Evolutionary conservation across 2,888 invertebrate species (phyloP), one percentile per base, ranked within the genome.

Genomic region (Drosophila nr. perissopoda): DNA sequence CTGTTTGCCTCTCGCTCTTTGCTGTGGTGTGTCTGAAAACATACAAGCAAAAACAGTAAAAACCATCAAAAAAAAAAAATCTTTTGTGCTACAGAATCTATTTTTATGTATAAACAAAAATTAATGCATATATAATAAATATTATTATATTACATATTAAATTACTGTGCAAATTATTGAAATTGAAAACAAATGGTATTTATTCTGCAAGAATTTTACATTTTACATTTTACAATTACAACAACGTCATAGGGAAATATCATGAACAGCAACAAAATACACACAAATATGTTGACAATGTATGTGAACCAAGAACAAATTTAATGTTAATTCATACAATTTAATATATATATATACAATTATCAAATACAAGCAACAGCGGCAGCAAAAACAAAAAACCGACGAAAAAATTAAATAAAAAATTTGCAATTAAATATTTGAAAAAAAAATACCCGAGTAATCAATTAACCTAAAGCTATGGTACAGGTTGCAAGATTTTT

Each of bases 1-100:
- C 54, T 71, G 52, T 68, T 64, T 76, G 72, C 79, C 67, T 86
- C 87, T 89, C 79, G 89, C 89, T 89, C 79, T 74, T 48, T 65
- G 70, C 71, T 75, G 82, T 79, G 87, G 74, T 76, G 87, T 68
- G 67, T 68, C 67, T 40, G 62, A 54, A 58, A 51, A 34, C 29
- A 48, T 34, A 25, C 46, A 36, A 60, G 18, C 16, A 59, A 21
- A 7, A 60, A 52, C 21, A 36, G 18, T 34, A 33, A 65, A 51
- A 29, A 42, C 11, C 27, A 27, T 13, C 11, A 33, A 29, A 7
- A 65, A 16, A 56, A 65, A 13, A 60, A 54, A n/a, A n/a, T n/a
- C 52, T 67, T 75, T 67, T 81, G 74, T 82, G 87, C 82, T 81
- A 58, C 67, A 71, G 67, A 64, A 61, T 67, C 66, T 79, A 79